Evolutionary conservation across 2,797 vertebrate genomes (phyloP), one percentile per base, ranked within the genome.

Genomic region (Eleutherodactylus coqui): DNA sequence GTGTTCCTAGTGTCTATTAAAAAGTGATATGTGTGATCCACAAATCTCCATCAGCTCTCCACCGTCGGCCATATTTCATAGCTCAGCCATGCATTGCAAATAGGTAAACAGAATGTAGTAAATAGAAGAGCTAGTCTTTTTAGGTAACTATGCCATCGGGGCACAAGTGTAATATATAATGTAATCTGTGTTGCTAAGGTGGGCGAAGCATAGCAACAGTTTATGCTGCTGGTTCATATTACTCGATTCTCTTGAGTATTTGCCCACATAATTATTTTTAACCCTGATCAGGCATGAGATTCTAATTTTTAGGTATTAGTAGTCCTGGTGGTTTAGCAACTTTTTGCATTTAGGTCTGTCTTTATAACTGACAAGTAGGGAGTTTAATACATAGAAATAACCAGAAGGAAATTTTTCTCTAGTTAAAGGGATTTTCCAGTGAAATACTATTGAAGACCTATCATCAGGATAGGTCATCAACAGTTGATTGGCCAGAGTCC

Each of bases 1-100:
- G 72, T 77, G 73, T 77, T 83, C 70, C 70, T 45, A 73, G 47
- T 83, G 69, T 83, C 82, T 83, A 72, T 75, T 77, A 84, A 77
- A 75, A 83, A 75, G 49, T 84, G 82, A 83, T 75, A 84, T 49
- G 82, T 84, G 69, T 32, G 69, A 34, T 77, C 67, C 55, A 84
- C 82, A 84, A 76, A 84, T 76, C 73, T 67, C 82, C 29, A 62
- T 43, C 70, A 38, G 82, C 55, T 76, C 58, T 38, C 38, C 55
- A 32, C 72, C 19, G 10, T 9, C 16, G 0, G 27, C 73, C 47
- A 27, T 76, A 83, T 75, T 47, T 83, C 82, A 75, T 51, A 64
- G 27, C 21, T 7, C 13, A 32, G 32, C 43, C 58, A 27, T 75
- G 21, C 58, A 77, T 36, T 75, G 41, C 24, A 51, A 27, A 24